Percentiles rank a stretch among this genome's conserved stretches.
Evolutionary conservation across 2,797 vertebrate genomes (phyloP).

Genomic region (Helicolenus hilgendorfi): DNA sequence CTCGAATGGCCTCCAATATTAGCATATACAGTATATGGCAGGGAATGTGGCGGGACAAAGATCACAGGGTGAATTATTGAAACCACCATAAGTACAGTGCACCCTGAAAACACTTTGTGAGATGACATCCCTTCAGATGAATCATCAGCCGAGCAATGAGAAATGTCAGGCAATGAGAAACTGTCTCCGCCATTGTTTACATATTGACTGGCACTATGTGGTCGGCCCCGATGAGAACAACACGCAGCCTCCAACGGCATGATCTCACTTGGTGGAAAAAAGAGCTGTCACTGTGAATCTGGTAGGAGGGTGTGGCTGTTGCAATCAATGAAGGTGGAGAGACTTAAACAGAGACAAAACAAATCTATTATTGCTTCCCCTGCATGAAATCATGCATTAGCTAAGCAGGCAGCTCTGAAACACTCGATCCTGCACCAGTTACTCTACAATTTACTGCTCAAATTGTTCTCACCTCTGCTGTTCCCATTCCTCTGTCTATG

Average conservation of each 20-base stretch:
- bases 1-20: slow-evolving; percentile 7
- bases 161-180: slow-evolving; percentile 73
- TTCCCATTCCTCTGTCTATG: slow-evolving; percentile 53
- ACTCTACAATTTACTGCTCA: slow-evolving; percentile 52
- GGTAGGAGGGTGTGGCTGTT: slow-evolving; percentile 50
- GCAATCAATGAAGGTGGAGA: slow-evolving; percentile 69
- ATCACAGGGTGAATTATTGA: slow-evolving; percentile 50
- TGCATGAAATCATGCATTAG: slow-evolving; percentile 65
- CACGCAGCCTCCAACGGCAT: slow-evolving; percentile 57
- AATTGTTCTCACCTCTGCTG: slow-evolving; percentile 65
- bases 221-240: slow-evolving; percentile 65
- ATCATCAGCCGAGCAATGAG: slow-evolving; percentile 63
- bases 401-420: slow-evolving; percentile 53
- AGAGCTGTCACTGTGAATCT: slow-evolving; percentile 58
- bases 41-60: slow-evolving; percentile 2
- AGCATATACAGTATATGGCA: slow-evolving; percentile 23
- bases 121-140: slow-evolving; percentile 64
- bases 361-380: slow-evolving; percentile 58
- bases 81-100: slow-evolving; percentile 34
- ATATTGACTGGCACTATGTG: slow-evolving; percentile 65
- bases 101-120: slow-evolving; percentile 42
- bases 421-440: slow-evolving; percentile 22
- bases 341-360: slow-evolving; percentile 67
- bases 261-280: slow-evolving; percentile 77
- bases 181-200: slow-evolving; percentile 74